Evolutionary conservation across 1,140 invertebrate genomes (phyloP).

Genomic region (Drosophila asahinai): DNA sequence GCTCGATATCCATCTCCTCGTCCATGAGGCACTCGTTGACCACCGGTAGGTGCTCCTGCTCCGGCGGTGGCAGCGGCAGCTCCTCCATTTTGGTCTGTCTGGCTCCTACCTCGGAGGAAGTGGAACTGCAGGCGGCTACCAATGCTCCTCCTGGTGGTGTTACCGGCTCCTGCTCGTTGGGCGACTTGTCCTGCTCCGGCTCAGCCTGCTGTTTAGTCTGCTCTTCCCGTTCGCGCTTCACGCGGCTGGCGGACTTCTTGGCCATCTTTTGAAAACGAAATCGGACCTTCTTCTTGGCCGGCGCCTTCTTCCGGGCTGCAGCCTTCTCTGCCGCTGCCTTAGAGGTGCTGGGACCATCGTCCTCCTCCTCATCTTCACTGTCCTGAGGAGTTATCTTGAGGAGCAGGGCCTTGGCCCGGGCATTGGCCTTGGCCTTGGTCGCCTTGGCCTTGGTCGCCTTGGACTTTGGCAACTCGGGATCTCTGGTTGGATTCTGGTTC

Average conservation of each 20-base stretch:
- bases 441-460: background rate
- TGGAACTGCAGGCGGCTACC: too few species aligned
- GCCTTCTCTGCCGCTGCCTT: background rate
- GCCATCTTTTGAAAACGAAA: background rate
- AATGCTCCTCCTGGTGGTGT: too few species aligned
- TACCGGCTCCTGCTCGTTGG: too few species aligned
- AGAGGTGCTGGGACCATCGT: background rate
- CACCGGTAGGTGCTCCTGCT: slow-evolving; percentile 42
- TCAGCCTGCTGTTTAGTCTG: background rate
- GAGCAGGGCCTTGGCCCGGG: background rate
- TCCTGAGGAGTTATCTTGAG: too few species aligned
- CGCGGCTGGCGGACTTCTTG: background rate
- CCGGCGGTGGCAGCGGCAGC: slow-evolving; percentile 7
- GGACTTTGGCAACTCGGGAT: background rate
- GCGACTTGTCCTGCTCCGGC: background rate
- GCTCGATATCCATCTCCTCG: background rate
- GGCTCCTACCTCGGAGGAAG: background rate
- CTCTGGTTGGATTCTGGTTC: background rate
- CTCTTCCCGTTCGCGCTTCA: background rate
- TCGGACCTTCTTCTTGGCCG: slow-evolving; percentile 4
- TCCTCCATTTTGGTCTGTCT: background rate
- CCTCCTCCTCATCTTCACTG: background rate
- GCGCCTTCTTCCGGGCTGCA: background rate
- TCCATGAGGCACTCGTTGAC: slow-evolving; percentile 58
- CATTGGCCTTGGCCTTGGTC: background rate